Evolutionary conservation across 1,140 invertebrate genomes (phyloP), one percentile per base, ranked within the genome.

Genomic region (Drosophila novamexicana): DNA sequence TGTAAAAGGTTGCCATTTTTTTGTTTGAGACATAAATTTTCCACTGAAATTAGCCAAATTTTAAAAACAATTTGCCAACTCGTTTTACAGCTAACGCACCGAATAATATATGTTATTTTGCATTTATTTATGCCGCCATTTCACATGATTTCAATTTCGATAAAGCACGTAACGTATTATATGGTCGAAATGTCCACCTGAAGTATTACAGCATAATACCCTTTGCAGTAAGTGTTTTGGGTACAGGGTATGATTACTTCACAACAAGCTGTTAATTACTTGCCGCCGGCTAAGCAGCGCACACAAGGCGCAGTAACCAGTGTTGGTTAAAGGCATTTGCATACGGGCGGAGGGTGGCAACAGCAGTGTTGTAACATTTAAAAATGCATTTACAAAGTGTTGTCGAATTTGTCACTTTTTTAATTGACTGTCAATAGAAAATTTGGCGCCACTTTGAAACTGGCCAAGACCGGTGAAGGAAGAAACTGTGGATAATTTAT

Each of bases 391-490:
- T 37, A 9, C 0, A 36, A 61, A 12, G 32, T n/a, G 12, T 8
- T 57, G 18, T 18, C 8, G 6, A 53, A 62, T 29, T 12, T 18
- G 5, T 9, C 22, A 12, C 29, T 37, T 62, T 64, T 64, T 44
- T 18, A 44, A 68, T 76, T 73, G 50, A 65, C 57, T 40, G 50
- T 34, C 52, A 12, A 18, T 22, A 32, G 34, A 45, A 49, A n/a
- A 47, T 22, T 22, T 22, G 22, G 9, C 22, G 29, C 45, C 12
- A 37, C 32, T 47, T 57, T 7, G 12, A 61, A 52, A 58, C 61
- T 54, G 56, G 40, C 56, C 34, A 5, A 49, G 70, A 62, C 66
- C 18, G 40, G 61, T 58, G 18, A 16, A 71, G 62, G 69, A 71
- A 75, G 66, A 32, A 42, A 66, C 14, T 56, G 39, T 62, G 8